A percentile compares a stretch with the other conserved stretches of the same genome.
These are phyloP conservation scores for Falco concolor DNA, from an alignment of 2,797 vertebrate genomes.

Conservation along the genomic window DNA sequence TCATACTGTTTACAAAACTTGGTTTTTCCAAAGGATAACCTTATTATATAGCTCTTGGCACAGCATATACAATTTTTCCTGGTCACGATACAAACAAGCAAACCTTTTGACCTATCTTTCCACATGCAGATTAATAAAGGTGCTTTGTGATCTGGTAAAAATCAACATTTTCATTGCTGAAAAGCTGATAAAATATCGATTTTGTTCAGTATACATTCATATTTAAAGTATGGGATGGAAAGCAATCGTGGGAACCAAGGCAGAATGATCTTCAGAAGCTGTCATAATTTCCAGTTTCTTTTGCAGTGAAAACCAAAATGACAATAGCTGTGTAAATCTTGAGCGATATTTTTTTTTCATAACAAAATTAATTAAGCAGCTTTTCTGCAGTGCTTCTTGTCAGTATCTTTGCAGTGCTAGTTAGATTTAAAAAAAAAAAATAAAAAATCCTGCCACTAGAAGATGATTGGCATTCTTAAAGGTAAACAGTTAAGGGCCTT, in stretches of 20 bases:
- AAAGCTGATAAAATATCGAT: background rate
- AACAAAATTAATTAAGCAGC: background rate
- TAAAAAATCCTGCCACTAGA: background rate
- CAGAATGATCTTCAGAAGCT: background rate
- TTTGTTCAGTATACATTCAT: background rate
- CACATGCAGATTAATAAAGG: background rate
- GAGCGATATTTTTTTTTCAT: background rate
- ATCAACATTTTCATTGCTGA: background rate
- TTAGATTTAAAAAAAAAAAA: background rate
- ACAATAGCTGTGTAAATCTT: background rate
- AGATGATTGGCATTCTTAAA: background rate
- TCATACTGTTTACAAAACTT: background rate
- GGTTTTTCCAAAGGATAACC: background rate
- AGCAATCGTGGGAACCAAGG: background rate
- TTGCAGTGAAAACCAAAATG: background rate
- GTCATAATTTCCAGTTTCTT: background rate
- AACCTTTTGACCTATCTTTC: background rate
- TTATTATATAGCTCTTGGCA: background rate
- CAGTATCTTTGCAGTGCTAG: background rate
- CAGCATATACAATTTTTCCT: background rate
- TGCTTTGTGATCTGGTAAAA: background rate
- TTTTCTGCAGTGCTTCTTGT: background rate
- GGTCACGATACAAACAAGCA: background rate
- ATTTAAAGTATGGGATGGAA: background rate
- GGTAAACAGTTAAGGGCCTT: background rate